Conservation (phyloP, 2,888 invertebrate genomes). For the Cyclophora punctaria region DNA sequence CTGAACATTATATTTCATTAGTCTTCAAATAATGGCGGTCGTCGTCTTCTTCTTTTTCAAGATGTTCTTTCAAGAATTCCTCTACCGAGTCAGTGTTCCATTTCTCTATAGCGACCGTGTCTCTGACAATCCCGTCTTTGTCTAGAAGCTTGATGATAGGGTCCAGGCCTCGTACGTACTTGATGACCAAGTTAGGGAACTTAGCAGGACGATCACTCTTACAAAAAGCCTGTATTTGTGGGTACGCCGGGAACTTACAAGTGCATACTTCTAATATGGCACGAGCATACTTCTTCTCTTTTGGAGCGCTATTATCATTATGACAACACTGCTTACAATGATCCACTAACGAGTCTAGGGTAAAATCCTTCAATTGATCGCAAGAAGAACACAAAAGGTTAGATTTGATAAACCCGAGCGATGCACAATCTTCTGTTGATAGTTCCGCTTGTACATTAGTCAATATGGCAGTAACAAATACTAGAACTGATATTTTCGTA, state of each 20-base stretch:
- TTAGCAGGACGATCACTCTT: constrained; percentile 93
- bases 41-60: constrained; percentile 77
- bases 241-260: constrained; percentile 98
- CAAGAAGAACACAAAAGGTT: constrained; percentile 92
- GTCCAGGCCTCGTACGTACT: constrained; percentile 94
- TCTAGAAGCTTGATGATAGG: constrained; percentile 95
- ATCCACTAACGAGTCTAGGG: constrained; percentile 78
- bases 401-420: constrained; percentile 89
- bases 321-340: constrained; percentile 89
- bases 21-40: constrained; percentile 75
- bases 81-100: constrained; percentile 99
- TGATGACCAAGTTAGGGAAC: constrained; percentile 93
- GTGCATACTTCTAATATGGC: constrained; percentile 97
- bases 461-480: too few relatives aligned
- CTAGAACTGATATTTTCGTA: too few relatives aligned
- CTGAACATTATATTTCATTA: constrained; percentile 65
- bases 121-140: constrained; percentile 86
- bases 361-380: constrained; percentile 85
- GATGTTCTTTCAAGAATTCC: constrained; percentile 94
- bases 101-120: constrained; percentile 95
- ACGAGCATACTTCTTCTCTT: constrained; percentile 87
- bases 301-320: constrained; percentile 79
- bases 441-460: constrained; percentile 56
- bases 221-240: constrained; percentile 98
- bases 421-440: constrained; percentile 87